These are phyloP conservation scores for Drosophila nasuta DNA, from an alignment of 1,140 invertebrate genomes.

Conservation along the genomic window DNA sequence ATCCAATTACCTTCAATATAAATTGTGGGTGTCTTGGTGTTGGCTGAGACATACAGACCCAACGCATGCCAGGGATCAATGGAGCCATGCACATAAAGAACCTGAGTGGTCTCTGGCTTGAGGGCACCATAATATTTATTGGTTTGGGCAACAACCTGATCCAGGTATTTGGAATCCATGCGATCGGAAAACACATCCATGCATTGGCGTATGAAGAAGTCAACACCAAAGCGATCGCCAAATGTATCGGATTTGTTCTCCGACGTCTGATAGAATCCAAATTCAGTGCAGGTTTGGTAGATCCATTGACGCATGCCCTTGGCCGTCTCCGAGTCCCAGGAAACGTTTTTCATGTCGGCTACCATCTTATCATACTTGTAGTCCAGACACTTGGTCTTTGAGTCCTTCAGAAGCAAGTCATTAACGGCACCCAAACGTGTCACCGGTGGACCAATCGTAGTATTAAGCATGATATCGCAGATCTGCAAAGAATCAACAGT, in stretches of 20 bases:
- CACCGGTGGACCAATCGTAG: conserved; percentile 87
- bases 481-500: conserved; percentile 73
- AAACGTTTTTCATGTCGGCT: conserved; percentile 88
- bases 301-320: conserved; percentile 94
- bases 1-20: conserved; percentile 88
- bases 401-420: conserved; percentile 88
- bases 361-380: conserved; percentile 93
- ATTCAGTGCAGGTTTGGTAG: conserved; percentile 98
- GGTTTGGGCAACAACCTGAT: conserved; percentile 88
- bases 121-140: conserved; percentile 93
- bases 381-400: conserved; percentile 92
- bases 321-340: conserved; percentile 88
- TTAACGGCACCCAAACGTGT: conserved; percentile 91
- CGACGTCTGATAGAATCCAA: conserved; percentile 97
- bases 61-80: conserved; percentile 97
- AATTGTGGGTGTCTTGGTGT: conserved; percentile 87
- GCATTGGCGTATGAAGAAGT: conserved; percentile 94
- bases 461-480: conserved; percentile 91
- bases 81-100: conserved; percentile 95
- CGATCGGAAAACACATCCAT: conserved; percentile 91
- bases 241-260: conserved; percentile 90
- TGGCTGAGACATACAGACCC: conserved; percentile 87
- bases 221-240: conserved; percentile 90
- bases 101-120: conserved; percentile 89
- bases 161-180: conserved; percentile 72